Percentiles rank a stretch among this genome's conserved stretches.
phyloP scores from a whole-genome alignment of 92 coral and sea anemone genomes.

The Porites rus region DNA sequence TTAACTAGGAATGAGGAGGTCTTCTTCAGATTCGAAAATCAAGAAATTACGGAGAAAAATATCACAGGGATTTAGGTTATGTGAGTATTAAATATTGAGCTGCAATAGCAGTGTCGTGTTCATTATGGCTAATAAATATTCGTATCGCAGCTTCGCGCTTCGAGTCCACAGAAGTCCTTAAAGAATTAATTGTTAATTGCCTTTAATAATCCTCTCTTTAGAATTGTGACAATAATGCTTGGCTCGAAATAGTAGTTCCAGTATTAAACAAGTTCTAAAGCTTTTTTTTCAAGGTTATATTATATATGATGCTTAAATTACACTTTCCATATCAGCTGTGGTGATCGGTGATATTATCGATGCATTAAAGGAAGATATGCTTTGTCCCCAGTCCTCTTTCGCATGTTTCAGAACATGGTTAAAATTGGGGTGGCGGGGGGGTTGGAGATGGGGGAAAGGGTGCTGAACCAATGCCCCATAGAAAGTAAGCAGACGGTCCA shows the following conservation, averaged over 20 bases:
- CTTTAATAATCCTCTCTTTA: background rate
- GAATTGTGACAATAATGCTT: background rate
- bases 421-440: too few species aligned
- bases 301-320: too few species aligned
- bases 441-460: too few species aligned
- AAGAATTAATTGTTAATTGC: background rate
- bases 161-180: background rate
- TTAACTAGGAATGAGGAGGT: conserved; percentile 38
- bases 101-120: background rate
- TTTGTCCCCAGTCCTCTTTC: too few species aligned
- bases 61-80: conserved; percentile 93
- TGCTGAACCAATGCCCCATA: too few species aligned
- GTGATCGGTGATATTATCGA: too few species aligned
- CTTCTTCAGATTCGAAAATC: conserved; percentile 89
- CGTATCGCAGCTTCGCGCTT: background rate
- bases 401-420: too few species aligned
- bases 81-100: conserved; percentile 70
- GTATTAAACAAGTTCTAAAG: too few species aligned
- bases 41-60: conserved; percentile 85
- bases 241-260: background rate
- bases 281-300: too few species aligned
- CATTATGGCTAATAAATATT: background rate
- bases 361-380: too few species aligned
- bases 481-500: too few species aligned
- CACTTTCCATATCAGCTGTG: too few species aligned